Conservation (phyloP, 2,888 invertebrate genomes). For the Macrosiphum euphorbiae region DNA sequence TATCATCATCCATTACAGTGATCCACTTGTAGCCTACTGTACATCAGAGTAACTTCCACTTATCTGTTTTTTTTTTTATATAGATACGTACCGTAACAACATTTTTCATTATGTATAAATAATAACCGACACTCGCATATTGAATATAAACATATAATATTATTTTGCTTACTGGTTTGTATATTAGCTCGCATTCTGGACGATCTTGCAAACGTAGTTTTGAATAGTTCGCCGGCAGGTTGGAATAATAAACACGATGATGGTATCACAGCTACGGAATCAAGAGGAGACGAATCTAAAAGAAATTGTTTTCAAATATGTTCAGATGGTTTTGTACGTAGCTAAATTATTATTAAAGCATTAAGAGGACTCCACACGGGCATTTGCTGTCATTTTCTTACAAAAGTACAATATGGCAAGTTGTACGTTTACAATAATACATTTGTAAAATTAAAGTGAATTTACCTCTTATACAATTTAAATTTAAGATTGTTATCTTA, state of each 20-base stretch:
- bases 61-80: not conserved
- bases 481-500: no score
- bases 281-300: not conserved
- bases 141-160: not conserved
- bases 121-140: not conserved
- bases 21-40: no score
- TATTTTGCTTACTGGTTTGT: not conserved
- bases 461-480: no score
- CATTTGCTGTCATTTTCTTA: no score
- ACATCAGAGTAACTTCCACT: no score
- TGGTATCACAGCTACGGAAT: not conserved
- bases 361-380: no score
- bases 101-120: not conserved
- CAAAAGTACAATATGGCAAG: no score
- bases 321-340: not conserved
- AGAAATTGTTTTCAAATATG: not conserved
- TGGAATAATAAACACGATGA: not conserved
- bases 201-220: not conserved
- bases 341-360: no score
- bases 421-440: no score
- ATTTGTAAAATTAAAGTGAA: no score
- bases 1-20: no score
- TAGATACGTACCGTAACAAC: not conserved
- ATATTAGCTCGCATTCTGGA: not conserved
- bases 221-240: not conserved